A percentile compares a stretch with the other conserved stretches of the same genome.
Conservation (phyloP, 1,140 invertebrate species). For the Apis mellifera region DNA sequence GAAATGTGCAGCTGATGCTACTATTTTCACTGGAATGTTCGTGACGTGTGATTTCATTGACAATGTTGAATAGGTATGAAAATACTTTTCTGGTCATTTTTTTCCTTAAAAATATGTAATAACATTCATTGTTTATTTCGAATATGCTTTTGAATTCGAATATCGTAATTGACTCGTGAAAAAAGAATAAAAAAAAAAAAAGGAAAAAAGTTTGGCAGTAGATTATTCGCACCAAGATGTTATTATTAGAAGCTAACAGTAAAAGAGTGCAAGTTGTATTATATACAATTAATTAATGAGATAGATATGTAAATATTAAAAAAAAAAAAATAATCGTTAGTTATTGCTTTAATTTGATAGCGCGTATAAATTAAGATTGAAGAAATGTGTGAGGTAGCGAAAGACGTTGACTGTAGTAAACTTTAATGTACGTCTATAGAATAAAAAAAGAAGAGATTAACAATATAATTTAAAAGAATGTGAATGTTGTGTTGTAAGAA, state of each 20-base stretch:
- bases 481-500: conserved; percentile 10
- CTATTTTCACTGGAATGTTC: not conserved
- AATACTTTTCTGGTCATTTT: not conserved
- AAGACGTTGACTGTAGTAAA: conserved; percentile 52
- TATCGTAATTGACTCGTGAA: not conserved
- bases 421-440: conserved; percentile 57
- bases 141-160: not conserved
- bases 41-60: not conserved
- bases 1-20: not conserved
- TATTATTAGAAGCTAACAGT: conserved; percentile 41
- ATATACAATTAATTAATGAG: conserved; percentile 55
- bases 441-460: conserved; percentile 53
- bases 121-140: not conserved
- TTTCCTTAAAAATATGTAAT: not conserved
- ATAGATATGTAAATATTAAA: conserved; percentile 61
- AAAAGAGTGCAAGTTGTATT: conserved; percentile 53
- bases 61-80: not conserved
- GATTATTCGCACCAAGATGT: conserved; percentile 19
- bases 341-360: conserved; percentile 58
- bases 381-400: conserved; percentile 50
- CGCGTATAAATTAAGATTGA: conserved; percentile 42
- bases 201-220: not conserved
- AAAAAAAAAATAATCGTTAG: conserved; percentile 51
- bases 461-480: conserved; percentile 35
- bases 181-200: not conserved